These are phyloP conservation scores for Taphrorychus bicolor DNA, from an alignment of 2,888 invertebrate species.

Conservation along the genomic window DNA sequence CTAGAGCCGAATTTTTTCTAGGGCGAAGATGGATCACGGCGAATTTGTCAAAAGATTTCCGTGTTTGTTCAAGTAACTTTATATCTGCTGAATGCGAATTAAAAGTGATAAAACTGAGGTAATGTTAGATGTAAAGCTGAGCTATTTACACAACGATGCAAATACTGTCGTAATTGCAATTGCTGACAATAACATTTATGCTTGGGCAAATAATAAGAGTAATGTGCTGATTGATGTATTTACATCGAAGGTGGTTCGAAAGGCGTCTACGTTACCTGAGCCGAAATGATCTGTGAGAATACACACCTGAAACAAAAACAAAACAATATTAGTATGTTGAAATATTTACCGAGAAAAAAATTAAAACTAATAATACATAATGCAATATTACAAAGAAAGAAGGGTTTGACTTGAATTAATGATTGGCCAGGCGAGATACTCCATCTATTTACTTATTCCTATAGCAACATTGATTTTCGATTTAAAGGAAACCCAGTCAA, in stretches of 20 bases:
- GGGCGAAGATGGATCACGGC: neutral
- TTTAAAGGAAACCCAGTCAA: conserved; percentile 12
- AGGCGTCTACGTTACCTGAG: neutral
- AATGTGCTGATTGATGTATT: neutral
- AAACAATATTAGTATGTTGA: neutral
- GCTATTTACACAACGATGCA: neutral
- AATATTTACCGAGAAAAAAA: too few species aligned
- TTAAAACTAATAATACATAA: neutral
- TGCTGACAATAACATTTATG: neutral
- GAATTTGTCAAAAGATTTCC: neutral
- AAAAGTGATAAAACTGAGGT: neutral
- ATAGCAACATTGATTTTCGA: conserved; percentile 34
- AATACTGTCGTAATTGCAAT: neutral
- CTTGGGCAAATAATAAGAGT: neutral
- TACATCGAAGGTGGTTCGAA: neutral
- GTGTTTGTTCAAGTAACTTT: neutral
- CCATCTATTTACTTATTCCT: conserved; percentile 16
- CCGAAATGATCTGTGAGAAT: neutral
- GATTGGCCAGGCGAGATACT: neutral
- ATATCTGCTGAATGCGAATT: neutral
- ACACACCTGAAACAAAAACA: conserved; percentile 4
- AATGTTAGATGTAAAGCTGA: neutral
- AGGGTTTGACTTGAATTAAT: neutral
- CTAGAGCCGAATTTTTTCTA: neutral
- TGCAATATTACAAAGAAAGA: neutral